phyloP scores from a whole-genome alignment of 1,140 invertebrate species.

The Phymorhynchus buccinoides region DNA sequence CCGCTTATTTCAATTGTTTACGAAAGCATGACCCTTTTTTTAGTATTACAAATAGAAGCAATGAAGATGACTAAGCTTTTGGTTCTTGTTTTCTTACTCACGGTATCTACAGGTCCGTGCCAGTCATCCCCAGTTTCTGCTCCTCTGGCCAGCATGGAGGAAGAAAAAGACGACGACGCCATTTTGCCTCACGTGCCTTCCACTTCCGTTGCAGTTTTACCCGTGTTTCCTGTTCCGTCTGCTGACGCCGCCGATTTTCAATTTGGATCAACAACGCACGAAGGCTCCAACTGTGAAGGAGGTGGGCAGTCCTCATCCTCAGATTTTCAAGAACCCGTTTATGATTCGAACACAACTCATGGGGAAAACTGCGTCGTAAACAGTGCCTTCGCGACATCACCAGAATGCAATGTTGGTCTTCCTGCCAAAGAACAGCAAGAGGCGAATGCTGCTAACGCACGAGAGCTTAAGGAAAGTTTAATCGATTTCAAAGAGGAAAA shows the following conservation, averaged over 20 bases:
- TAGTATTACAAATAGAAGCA: neutral
- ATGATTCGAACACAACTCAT: neutral
- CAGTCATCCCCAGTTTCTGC: neutral
- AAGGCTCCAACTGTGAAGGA: neutral
- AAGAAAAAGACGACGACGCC: constrained; percentile 1
- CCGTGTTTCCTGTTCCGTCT: neutral
- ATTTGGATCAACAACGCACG: neutral
- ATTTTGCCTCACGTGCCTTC: neutral
- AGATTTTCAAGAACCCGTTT: neutral
- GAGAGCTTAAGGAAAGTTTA: neutral
- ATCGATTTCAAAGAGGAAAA: neutral
- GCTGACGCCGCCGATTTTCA: neutral
- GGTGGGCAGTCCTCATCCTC: too few species aligned
- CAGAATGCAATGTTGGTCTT: neutral
- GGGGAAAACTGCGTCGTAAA: neutral
- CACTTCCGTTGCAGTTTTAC: neutral
- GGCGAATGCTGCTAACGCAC: neutral
- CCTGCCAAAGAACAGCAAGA: neutral
- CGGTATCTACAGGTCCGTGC: neutral
- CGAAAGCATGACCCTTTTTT: neutral
- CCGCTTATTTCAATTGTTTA: neutral
- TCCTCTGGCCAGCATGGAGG: neutral
- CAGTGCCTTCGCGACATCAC: neutral
- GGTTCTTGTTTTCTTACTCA: neutral
- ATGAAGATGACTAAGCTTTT: neutral